phyloP scores from a whole-genome alignment of 2,113 vertebrate genomes.

The Prinia subflava region DNA sequence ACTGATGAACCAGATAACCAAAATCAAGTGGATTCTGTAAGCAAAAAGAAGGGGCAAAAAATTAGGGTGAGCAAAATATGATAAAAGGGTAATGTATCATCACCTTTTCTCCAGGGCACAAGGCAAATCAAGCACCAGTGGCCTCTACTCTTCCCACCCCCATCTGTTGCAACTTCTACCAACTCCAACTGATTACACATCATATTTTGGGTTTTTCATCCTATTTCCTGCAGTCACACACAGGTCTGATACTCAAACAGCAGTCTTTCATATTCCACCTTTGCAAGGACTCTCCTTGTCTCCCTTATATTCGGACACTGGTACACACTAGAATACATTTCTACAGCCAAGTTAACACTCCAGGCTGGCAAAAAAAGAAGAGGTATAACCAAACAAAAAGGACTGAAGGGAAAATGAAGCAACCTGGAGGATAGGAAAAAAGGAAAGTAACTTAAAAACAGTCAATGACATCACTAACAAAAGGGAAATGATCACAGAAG shows the following conservation, averaged over 20 bases:
- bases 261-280: not conserved
- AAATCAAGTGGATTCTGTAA: conserved; percentile 28
- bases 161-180: not conserved
- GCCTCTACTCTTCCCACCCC: not conserved
- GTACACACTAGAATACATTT: not conserved
- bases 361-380: not conserved
- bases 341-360: not conserved
- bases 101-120: not conserved
- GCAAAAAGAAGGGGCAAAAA: conserved; percentile 2
- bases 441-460: not conserved
- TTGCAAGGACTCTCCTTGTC: not conserved
- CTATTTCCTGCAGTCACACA: not conserved
- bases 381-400: not conserved
- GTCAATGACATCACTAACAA: not conserved
- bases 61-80: not conserved
- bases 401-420: not conserved
- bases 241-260: not conserved
- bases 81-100: not conserved
- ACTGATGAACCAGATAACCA: conserved; percentile 5
- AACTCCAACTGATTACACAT: not conserved
- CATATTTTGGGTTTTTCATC: not conserved
- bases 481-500: not conserved
- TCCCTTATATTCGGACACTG: not conserved
- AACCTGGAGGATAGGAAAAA: not conserved
- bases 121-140: not conserved